Conservation (phyloP, 2,113 vertebrate species). For the mouse (Mus musculus) region DNA sequence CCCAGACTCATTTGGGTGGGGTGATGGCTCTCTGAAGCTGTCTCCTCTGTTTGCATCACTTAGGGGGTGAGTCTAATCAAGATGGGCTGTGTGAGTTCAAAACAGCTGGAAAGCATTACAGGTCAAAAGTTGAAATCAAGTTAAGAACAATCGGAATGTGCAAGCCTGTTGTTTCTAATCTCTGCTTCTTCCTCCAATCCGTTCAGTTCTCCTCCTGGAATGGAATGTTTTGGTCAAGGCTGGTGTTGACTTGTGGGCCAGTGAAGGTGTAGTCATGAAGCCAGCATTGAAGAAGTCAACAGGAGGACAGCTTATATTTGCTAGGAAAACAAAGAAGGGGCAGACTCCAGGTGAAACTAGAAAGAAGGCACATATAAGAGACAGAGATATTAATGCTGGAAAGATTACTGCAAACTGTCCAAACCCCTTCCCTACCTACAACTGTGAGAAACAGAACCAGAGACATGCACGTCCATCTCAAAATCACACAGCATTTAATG, state of each 20-base stretch:
- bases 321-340: background rate
- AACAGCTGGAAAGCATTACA: conserved; percentile 80
- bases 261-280: background rate
- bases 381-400: background rate
- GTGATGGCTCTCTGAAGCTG: conserved; percentile 39
- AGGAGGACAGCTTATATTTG: background rate
- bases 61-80: conserved; percentile 49
- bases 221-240: background rate
- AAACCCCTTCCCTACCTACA: background rate
- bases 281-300: background rate
- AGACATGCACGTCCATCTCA: background rate
- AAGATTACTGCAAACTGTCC: background rate
- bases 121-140: conserved; percentile 81
- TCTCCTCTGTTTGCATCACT: conserved; percentile 22
- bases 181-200: conserved; percentile 34
- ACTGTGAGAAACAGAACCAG: background rate
- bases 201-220: background rate
- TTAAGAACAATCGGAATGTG: conserved; percentile 71
- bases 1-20: background rate
- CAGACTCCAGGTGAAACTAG: background rate
- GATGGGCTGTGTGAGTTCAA: conserved; percentile 42
- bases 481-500: background rate
- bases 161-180: conserved; percentile 53
- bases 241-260: background rate
- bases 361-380: background rate